Evolutionary conservation across 2,113 vertebrate genomes (phyloP), one percentile per base, ranked within the genome.

Genomic region (Lasiurus borealis): DNA sequence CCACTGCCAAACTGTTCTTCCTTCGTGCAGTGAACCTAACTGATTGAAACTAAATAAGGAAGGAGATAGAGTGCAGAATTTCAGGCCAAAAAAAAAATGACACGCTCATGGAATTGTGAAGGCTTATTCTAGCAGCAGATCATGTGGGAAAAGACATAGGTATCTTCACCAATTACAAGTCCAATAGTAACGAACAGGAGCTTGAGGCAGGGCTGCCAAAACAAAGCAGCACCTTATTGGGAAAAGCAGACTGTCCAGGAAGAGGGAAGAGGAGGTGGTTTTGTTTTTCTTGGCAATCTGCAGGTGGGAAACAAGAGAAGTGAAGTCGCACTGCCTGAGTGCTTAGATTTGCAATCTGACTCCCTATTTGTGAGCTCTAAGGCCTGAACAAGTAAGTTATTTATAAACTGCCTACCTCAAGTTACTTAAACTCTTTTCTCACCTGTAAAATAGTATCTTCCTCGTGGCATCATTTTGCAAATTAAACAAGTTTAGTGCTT

Each of bases 401-500:
- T 88, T 68, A 52, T n/a, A 66, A 54, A 48, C 52, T 34, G 21
- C 23, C 12, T 77, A 12, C 44, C 25, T 78, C 40, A 6, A 25
- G 34, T 34, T 80, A 88, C 25, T 73, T 80, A 48, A 44, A 57
- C 66, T 85, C 25, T 78, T 77, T 88, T 50, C 34, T 54, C 27
- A 18, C 34, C 29, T 88, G 44, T 36, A 54, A 85, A 88, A 69
- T 3, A 27, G 15, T 66, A 13, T 16, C 27, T 69, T 44, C 66
- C 13, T 82, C 29, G 29, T 73, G 57, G 29, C 23, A 25, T 52
- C 57, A 68, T 57, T 87, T 78, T 85, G 46, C 40, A 36, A 46
- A 88, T 46, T 52, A 80, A 93, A 69, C 71, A 18, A 88, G 16
- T 46, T 80, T 62, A 72, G 69, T 93, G 31, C 34, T 83, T 84